Base-by-base conservation (phyloP, 2,888 invertebrate species). In the Nipponacmea schrenckii region DNA sequence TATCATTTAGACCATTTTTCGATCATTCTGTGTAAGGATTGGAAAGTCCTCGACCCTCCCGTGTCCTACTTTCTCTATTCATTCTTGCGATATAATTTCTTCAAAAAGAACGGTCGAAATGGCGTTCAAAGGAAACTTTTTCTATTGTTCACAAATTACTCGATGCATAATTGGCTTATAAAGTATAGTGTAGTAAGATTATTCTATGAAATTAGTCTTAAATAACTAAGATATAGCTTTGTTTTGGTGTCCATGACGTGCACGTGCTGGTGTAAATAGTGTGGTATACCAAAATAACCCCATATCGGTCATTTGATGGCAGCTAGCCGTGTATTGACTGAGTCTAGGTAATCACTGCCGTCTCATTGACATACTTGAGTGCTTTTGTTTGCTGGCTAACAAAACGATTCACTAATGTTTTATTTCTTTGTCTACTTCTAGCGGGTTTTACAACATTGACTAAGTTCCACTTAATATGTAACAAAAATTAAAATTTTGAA, bases 61-160 rank as follows among this genome's bases (percentile, higher is more conserved):
- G 72, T 70, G 75, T 74, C 76, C 80, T 75, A 75, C 77, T 80
- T 82, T 80, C 79, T 77, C 70, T 74, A 74, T 77, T 74, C 78
- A 79, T 82, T 79, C 80, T 79, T 77, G 80, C 80, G 77, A 77
- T 78, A 80, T 80, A 81, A 83, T 82, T 83, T 81, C 80, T 79
- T 79, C 77, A 80, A 82, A 83, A 83, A 83, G 78, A 81, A 79
- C 77, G 77, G 79, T 80, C 82, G 85, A 85, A 84, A 85, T 85
- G 85, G 85, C 85, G 85, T 83, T 85, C 83, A 83, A 85, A 83
- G 77, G 77, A 81, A 81, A 82, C 81, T 81, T 85, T 81, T 81
- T 76, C 78, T 77, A 78, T 78, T 75, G 76, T 79, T 77, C 77
- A 77, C 67, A 26, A 26, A 12, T 44, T 50, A 64, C 26, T 24